Conservation (phyloP, 2,888 invertebrate genomes). For the Epiblema foenella region DNA sequence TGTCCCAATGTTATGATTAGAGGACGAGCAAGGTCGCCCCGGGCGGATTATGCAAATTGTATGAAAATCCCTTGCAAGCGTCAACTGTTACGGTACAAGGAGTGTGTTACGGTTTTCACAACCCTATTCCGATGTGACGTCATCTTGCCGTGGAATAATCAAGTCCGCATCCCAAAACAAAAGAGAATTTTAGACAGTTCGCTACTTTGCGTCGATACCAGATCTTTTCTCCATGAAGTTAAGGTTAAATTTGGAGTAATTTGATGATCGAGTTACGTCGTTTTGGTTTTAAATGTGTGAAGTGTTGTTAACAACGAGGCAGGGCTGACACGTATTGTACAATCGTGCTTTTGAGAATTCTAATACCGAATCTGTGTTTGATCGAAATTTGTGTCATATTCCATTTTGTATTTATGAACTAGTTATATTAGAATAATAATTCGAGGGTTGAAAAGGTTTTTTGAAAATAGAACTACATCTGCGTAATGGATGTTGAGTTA, state of each 20-base stretch:
- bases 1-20: constrained; percentile 53
- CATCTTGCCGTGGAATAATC: constrained; percentile 60
- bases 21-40: constrained; percentile 45
- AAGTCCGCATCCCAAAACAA: constrained; percentile 45
- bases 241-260: not conserved
- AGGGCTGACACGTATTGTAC: constrained; percentile 25
- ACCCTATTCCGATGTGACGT: constrained; percentile 54
- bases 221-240: not conserved
- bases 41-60: constrained; percentile 72
- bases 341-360: not conserved
- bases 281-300: not conserved
- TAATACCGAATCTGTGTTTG: constrained; percentile 3
- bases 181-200: not conserved
- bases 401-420: not conserved
- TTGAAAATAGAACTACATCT: no score
- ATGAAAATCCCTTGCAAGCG: constrained; percentile 64
- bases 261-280: not conserved
- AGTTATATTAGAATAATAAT: not conserved
- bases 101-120: constrained; percentile 50
- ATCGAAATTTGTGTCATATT: constrained; percentile 5
- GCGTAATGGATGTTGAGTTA: no score
- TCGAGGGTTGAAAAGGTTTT: no score
- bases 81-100: constrained; percentile 57
- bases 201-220: not conserved
- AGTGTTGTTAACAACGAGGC: constrained; percentile 25